Base-by-base conservation (phyloP, 37 sponge, comb jelly and placozoan genomes). In the Halisarca cf. caerulea region DNA sequence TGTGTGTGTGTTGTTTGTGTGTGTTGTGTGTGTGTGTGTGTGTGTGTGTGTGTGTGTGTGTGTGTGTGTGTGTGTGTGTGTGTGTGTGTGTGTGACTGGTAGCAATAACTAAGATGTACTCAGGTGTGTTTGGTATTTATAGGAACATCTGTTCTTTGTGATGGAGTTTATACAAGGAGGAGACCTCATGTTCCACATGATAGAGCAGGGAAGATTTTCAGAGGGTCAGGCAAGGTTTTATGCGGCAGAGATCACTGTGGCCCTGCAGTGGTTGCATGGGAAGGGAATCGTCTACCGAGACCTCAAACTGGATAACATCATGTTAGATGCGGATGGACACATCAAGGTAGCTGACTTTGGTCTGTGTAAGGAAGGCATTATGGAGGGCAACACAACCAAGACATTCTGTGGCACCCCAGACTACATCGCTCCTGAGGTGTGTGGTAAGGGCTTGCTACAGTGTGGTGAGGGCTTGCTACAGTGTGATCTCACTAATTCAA, bases 331-430 rank as follows among this genome's bases (percentile, higher is more conserved):
- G 17, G 98, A 98, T 3, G 98, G 98, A 2, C 98, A 98, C 81
- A 87, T 98, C 73, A 98, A 98, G 89, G 90, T 98, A 18, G 96
- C 98, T 9, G 98, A 98, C 87, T 98, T 98, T 91, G 98, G 98
- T 15, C 92, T 98, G 59, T 98, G 98, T 41, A 98, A 98, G 83
- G 98, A 98, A 45, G 95, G 93, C 1, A 95, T 98, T 35, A 23
- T 0, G 0, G 94, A 75, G n/a, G 89, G 89, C 24, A 83, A 64
- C 34, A 95, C 87, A 60, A 93, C 98, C 35, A 84, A 88, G 38
- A 98, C 98, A 11, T 98, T 98, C 92, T 98, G 98, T 88, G 98
- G 98, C 43, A 98, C 98, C 18, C 98, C 98, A 35, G 98, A 98
- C 80, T 98, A 98, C 85, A 98, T 98, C 58, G 96, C 98, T 57